A percentile compares a stretch with the other conserved stretches of the same genome.
Evolutionary conservation across 2,797 vertebrate species (phyloP).

Genomic region (Pelodytes ibericus): DNA sequence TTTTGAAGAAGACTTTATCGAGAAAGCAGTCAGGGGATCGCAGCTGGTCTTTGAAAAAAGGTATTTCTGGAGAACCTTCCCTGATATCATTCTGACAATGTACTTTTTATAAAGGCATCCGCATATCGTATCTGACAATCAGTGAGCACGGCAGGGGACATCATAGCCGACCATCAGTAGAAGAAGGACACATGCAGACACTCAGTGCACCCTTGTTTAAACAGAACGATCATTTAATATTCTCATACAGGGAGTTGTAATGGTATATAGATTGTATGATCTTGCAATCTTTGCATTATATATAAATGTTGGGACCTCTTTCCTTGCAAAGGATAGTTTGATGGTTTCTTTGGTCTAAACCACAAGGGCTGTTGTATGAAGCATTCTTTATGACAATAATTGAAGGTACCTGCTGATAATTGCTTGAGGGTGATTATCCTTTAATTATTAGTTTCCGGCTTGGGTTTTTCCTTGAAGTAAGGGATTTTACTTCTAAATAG

Average conservation of each 20-base stretch:
- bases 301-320: constrained; percentile 40
- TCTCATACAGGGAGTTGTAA: constrained; percentile 61
- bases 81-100: constrained; percentile 70
- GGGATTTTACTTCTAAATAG: constrained; percentile 63
- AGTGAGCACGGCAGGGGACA: constrained; percentile 62
- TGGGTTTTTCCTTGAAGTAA: constrained; percentile 61
- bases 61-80: constrained; percentile 67
- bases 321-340: constrained; percentile 23
- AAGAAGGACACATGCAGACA: constrained; percentile 60
- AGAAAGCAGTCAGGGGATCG: constrained; percentile 53
- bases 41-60: constrained; percentile 68
- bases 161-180: constrained; percentile 55
- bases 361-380: constrained; percentile 59
- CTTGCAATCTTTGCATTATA: constrained; percentile 48
- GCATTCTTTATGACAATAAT: constrained; percentile 68
- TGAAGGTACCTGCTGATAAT: constrained; percentile 66
- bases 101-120: constrained; percentile 71
- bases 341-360: constrained; percentile 65
- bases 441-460: constrained; percentile 37
- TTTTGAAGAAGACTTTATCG: constrained; percentile 66
- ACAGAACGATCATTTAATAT: constrained; percentile 71
- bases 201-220: constrained; percentile 60
- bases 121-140: constrained; percentile 64
- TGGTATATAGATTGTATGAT: constrained; percentile 54
- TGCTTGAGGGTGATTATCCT: constrained; percentile 68